phyloP scores from a whole-genome alignment of 2,113 vertebrate species.

The Sinosuthora webbiana region DNA sequence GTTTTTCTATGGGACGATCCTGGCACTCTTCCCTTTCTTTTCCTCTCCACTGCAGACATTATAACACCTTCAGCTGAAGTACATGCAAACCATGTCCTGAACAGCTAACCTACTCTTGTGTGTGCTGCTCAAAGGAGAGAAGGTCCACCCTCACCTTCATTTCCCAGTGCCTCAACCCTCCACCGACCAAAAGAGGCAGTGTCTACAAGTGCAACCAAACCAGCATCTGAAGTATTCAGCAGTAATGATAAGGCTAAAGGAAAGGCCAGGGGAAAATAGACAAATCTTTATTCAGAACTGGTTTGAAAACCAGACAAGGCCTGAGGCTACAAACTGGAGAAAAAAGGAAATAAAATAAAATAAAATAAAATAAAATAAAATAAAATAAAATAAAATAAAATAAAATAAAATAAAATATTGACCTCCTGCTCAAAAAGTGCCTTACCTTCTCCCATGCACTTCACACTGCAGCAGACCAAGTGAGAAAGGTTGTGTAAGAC shows the following conservation, averaged over 20 bases:
- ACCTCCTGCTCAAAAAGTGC: not conserved
- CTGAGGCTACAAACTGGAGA: not conserved
- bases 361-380: too few relatives aligned
- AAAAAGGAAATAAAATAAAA: not conserved
- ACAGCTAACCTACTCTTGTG: not conserved
- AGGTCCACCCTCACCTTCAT: not conserved
- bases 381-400: too few relatives aligned
- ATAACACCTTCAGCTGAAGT: not conserved
- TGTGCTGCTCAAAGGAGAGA: not conserved
- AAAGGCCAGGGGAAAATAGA: not conserved
- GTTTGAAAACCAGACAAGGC: not conserved
- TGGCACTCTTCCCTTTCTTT: not conserved
- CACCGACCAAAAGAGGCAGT: not conserved
- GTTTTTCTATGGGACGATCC: not conserved
- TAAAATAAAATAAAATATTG: not conserved
- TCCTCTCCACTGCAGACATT: accelerated
- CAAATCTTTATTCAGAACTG: not conserved
- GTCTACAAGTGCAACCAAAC: not conserved
- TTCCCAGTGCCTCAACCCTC: not conserved
- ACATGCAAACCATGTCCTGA: not conserved
- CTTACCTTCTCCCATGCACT: not conserved
- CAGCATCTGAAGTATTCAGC: not conserved
- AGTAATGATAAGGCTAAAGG: not conserved
- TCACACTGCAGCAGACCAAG: not conserved
- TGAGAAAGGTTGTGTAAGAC: not conserved